A percentile compares a stretch with the other conserved stretches of the same genome.
phyloP scores from a whole-genome alignment of 2,888 invertebrate species.

The Drosophila phalerata region DNA sequence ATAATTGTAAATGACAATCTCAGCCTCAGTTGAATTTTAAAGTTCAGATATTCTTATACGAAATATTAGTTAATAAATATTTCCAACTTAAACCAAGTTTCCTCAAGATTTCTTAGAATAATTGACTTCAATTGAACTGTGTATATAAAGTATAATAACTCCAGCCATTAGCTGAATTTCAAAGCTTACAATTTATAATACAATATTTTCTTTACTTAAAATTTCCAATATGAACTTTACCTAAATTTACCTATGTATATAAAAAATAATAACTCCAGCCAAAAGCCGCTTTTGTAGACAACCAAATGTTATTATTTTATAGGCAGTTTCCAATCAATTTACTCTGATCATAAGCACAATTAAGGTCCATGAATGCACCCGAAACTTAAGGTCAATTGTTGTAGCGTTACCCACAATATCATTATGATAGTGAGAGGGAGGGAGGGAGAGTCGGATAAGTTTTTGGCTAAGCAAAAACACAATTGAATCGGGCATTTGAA shows the following conservation, averaged over 20 bases:
- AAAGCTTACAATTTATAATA: too few species aligned
- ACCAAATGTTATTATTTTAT: conserved; percentile 37
- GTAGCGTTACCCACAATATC: conserved; percentile 57
- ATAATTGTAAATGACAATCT: too few species aligned
- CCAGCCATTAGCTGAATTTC: too few species aligned
- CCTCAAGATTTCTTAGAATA: background rate
- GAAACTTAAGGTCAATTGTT: conserved; percentile 22
- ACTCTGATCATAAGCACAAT: conserved; percentile 32
- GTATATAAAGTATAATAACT: background rate
- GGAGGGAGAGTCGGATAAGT: background rate
- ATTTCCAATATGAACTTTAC: too few species aligned
- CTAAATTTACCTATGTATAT: background rate
- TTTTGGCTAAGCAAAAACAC: conserved; percentile 37
- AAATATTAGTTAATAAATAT: background rate
- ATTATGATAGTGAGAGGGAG: conserved; percentile 42
- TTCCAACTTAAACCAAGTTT: background rate
- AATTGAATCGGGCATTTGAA: conserved; percentile 66
- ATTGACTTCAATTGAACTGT: background rate
- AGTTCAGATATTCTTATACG: too few species aligned
- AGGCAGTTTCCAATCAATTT: conserved; percentile 72
- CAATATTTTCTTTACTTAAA: too few species aligned
- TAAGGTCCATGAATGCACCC: conserved; percentile 29
- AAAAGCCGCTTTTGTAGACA: conserved; percentile 14
- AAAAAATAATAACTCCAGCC: conserved; percentile 2
- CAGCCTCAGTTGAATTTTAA: too few species aligned